Evolutionary conservation across 1,140 invertebrate species (phyloP), one percentile per base, ranked within the genome.

Genomic region (Dendrolimus punctatus): DNA sequence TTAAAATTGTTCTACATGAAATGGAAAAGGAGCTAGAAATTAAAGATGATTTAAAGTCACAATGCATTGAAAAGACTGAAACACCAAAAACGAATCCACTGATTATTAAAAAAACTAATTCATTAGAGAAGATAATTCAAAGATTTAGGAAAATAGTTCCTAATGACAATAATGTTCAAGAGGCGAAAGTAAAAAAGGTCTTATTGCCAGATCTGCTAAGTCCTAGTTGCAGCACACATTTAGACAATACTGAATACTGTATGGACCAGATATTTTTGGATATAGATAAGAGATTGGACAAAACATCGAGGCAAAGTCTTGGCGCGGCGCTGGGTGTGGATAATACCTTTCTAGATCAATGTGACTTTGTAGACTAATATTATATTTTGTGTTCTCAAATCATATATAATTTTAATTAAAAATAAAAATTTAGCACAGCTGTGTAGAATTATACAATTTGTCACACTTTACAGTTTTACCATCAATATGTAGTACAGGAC

Each of bases 71-170:
- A 52, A 51, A 68, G 51, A 60, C 55, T 57, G 67, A 69, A 60
- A 81, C 79, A 10, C 77, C 78, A 0, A 77, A 76, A 65, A 67
- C 49, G 5, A 76, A 74, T 40, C 8, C 55, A 5, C 54, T 68
- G 6, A 51, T 72, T 6, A 67, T 74, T 43, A 71, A 60, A 55
- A 80, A 74, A 58, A 73, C 80, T 6, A 78, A 64, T 68, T 85
- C 82, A 2, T 66, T 85, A 53, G 82, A 85, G 49, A 85, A 84
- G 59, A 82, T 85, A 39, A 82, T 85, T 8, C 82, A 76, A 50
- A 64, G 76, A n/a, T 81, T 73, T 53, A 82, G 82, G 41, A 80
- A 73, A 68, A 67, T 85, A 0, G 53, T 76, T 48, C 74, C 77
- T 23, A 69, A 66, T n/a, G 8, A 44, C 2, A 62, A 68, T 6